Evolutionary conservation across 2,888 invertebrate genomes (phyloP), one percentile per base, ranked within the genome.

Genomic region (Flexamia atlantica): DNA sequence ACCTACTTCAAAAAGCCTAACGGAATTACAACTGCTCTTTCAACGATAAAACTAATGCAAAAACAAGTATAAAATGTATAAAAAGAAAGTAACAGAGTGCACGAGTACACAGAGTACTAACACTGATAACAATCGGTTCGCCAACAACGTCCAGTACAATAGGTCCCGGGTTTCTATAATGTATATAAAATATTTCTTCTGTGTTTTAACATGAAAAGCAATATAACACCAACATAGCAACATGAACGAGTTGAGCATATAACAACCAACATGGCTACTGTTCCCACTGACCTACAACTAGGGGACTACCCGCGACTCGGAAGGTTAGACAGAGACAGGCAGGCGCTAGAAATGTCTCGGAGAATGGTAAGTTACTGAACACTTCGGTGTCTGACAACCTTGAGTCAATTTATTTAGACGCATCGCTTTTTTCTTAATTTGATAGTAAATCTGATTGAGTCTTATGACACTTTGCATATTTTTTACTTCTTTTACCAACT

Each of bases 161-260:
- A 40, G 74, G 74, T 76, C 76, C 76, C 76, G 50, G 46, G 76
- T 23, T 42, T 46, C 76, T 76, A 76, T 72, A 76, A 50, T 50
- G 76, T 76, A 76, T 76, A 76, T 76, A 76, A 76, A 76, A 76
- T 76, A 76, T 76, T 14, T 76, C 50, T 28, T 76, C 50, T 46
- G 46, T 50, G 50, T n/a, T 72, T 42, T 23, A 68, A 82, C 82
- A 82, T 72, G 68, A 50, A 82, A 82, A 82, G 82, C 82, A 72
- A 82, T 53, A 70, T 72, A 82, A 82, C 82, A 82, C 72, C 53
- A 70, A 72, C 82, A 64, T 72, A 50, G 82, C 82, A 70, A 82
- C 81, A 82, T 82, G 46, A 81, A 82, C 82, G 72, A 50, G 46
- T 82, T 82, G 82, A 82, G 82, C 82, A 70, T 64, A 23, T 46